A percentile compares a stretch with the other conserved stretches of the same genome.
These are phyloP conservation scores for Phylloscopus trochiloides DNA, from an alignment of 2,113 vertebrate species.

Conservation along the genomic window DNA sequence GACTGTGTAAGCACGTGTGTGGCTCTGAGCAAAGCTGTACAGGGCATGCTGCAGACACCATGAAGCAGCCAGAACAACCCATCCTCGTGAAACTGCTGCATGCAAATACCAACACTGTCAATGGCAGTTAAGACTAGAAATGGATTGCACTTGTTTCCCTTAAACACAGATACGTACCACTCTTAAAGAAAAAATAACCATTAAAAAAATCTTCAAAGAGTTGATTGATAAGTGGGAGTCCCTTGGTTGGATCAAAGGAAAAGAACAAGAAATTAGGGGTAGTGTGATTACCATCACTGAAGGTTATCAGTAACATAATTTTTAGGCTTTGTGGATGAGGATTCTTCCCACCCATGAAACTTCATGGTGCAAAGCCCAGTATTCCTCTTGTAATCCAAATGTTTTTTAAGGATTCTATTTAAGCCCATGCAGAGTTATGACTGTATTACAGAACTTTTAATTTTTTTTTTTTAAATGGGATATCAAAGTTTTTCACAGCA, in stretches of 20 bases:
- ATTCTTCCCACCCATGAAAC: background rate
- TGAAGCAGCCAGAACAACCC: background rate
- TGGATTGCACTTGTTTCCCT: constrained; percentile 53
- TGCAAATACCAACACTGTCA: constrained; percentile 38
- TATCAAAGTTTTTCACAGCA: background rate
- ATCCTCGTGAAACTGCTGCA: background rate
- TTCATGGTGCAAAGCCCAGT: background rate
- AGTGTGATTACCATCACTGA: background rate
- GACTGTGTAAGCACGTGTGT: background rate
- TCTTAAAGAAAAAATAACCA: background rate
- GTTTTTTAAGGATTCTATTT: background rate
- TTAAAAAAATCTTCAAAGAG: background rate
- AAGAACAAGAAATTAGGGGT: background rate
- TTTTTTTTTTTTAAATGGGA: background rate
- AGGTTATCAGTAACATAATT: background rate
- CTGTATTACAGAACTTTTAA: background rate
- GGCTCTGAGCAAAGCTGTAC: background rate
- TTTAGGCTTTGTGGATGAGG: background rate
- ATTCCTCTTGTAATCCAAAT: background rate
- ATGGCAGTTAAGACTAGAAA: constrained; percentile 26
- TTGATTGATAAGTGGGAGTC: background rate
- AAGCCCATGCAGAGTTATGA: background rate
- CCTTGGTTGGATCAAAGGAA: background rate
- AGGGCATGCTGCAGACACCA: background rate
- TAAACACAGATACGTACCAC: background rate